Evolutionary conservation across 2,888 invertebrate species (phyloP), one percentile per base, ranked within the genome.

Genomic region (Papilio gigon): DNA sequence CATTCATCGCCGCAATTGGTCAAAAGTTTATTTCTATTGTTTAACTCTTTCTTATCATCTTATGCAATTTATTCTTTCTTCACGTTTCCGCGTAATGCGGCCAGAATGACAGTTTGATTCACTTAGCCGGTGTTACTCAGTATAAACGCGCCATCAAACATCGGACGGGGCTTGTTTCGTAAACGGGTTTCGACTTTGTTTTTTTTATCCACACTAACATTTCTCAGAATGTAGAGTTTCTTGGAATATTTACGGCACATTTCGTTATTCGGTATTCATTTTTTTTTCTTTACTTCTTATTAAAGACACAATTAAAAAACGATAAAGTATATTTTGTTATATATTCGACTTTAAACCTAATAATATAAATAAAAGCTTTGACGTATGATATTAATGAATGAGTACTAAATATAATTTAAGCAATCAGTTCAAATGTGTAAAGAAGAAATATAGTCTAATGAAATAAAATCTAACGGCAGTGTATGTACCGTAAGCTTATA

Each of bases 101-200:
- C 85, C 78, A 86, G 90, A 91, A 92, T 90, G 91, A 90, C 91
- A 92, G 90, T 91, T 92, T 91, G 90, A 92, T 92, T 92, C 91
- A 92, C 89, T 92, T 90, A 92, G 87, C 83, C 88, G 85, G 81
- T 79, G 87, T 90, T 90, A 88, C 90, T 84, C 78, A 83, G 87
- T 88, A 86, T 89, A 89, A 89, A 88, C 88, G 86, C 79, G 80
- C 82, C 81, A 84, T 86, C 85, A 83, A 81, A 78, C 78, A 71
- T 75, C 74, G 78, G 75, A 72, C 75, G 72, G 75, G 76, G 72
- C 75, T 72, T 72, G 75, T 76, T 75, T 78, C 75, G 76, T 76
- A 74, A 73, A 73, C 74, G 79, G 77, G 76, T 74, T n/a, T 70
- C 60, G 71, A 72, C 33, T 70, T 60, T 70, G 65, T n/a, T 47